These are phyloP conservation scores for Pipistrellus nathusii DNA, from an alignment of 2,797 vertebrate species.

Conservation along the genomic window DNA sequence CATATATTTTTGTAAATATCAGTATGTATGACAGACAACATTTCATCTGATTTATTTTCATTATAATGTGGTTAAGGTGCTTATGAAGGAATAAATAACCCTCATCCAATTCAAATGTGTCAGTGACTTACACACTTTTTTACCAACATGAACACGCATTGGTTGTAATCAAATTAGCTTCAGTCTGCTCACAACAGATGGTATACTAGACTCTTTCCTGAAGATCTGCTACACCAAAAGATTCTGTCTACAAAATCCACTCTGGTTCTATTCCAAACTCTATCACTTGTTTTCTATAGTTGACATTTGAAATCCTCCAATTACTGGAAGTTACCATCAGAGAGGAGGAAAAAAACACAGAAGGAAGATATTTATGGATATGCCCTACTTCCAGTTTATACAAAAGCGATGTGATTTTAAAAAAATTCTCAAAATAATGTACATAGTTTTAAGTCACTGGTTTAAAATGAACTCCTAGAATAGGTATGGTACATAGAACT, in stretches of 20 bases:
- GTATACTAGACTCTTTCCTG: background rate
- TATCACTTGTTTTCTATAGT: background rate
- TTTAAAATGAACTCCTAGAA: background rate
- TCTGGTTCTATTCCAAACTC: background rate
- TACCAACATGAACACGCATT: background rate
- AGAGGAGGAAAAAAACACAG: background rate
- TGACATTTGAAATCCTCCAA: slow-evolving; percentile 46
- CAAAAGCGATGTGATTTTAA: background rate
- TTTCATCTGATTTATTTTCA: background rate
- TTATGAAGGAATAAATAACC: background rate
- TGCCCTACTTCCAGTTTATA: background rate
- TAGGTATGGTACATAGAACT: background rate
- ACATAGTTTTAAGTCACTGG: background rate
- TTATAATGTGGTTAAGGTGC: background rate
- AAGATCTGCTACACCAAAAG: slow-evolving; percentile 8
- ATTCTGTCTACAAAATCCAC: background rate
- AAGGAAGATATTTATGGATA: background rate
- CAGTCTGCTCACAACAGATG: slow-evolving; percentile 37
- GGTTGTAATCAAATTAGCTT: slow-evolving; percentile 26
- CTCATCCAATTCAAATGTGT: background rate
- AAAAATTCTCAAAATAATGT: background rate
- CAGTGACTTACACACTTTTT: background rate
- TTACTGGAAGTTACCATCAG: background rate
- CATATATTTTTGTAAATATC: background rate
- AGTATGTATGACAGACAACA: background rate